Conservation (phyloP, 1,140 invertebrate genomes). For the Dreissena polymorpha region DNA sequence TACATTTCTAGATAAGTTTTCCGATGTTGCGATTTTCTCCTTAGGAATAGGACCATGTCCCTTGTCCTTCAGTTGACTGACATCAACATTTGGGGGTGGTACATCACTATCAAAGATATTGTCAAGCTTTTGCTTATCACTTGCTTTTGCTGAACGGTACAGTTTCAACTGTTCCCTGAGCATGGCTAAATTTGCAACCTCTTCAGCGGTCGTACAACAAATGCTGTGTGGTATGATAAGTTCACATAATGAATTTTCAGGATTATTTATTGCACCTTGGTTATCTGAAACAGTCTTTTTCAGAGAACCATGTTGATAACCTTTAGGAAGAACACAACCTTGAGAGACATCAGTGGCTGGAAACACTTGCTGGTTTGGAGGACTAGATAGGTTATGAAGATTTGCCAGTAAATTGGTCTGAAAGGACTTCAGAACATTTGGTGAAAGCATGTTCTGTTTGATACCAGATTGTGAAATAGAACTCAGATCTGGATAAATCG, state of each 20-base stretch:
- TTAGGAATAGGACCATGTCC: slow-evolving; percentile 65
- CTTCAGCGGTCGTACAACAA: too few species aligned
- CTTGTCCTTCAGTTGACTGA: slow-evolving; percentile 64
- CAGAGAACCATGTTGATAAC: too few species aligned
- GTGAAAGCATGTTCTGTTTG: slow-evolving; percentile 26
- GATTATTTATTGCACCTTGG: too few species aligned
- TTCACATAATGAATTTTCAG: too few species aligned
- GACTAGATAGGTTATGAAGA: slow-evolving; percentile 50
- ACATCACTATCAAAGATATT: slow-evolving; percentile 68
- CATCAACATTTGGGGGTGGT: slow-evolving; percentile 72
- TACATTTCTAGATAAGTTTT: background rate
- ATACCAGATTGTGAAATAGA: background rate
- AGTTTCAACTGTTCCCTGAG: background rate
- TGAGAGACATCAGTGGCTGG: slow-evolving; percentile 29
- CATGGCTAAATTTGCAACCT: background rate
- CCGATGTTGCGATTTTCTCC: slow-evolving; percentile 50
- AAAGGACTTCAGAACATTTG: slow-evolving; percentile 4
- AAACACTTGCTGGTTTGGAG: slow-evolving; percentile 55
- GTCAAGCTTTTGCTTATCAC: slow-evolving; percentile 62
- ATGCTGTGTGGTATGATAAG: too few species aligned
- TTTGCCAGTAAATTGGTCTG: slow-evolving; percentile 48
- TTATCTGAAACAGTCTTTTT: too few species aligned
- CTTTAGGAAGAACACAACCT: too few species aligned
- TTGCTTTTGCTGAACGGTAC: slow-evolving; percentile 51
- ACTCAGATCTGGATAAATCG: background rate